Conservation (phyloP, 1,140 invertebrate genomes). For the Spodoptera frugiperda region DNA sequence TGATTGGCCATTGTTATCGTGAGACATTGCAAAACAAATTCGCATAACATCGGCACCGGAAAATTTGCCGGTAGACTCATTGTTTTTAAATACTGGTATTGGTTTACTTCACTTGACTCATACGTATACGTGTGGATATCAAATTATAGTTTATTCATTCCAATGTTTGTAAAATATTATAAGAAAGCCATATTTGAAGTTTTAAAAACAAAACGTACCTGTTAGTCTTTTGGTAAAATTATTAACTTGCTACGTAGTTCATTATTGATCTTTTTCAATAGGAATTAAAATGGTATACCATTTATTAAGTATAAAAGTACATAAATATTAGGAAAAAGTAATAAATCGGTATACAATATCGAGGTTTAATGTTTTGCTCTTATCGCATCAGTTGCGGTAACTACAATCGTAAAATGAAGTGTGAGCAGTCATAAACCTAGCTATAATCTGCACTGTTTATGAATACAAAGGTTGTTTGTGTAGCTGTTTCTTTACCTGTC, state of each 20-base stretch:
- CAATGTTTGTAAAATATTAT: no score
- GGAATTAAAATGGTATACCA: no score
- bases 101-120: background rate
- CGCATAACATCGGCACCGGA: background rate
- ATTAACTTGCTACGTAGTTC: no score
- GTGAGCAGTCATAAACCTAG: conserved; percentile 21
- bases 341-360: background rate
- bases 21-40: no score
- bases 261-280: no score
- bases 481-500: background rate
- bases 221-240: no score
- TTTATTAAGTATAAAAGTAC: no score
- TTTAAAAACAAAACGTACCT: no score
- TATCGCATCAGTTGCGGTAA: conserved; percentile 25
- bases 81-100: conserved; percentile 12
- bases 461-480: conserved; percentile 18
- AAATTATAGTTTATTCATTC: no score
- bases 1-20: no score
- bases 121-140: no score
- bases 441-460: conserved; percentile 22
- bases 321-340: background rate
- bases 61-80: background rate
- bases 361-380: background rate
- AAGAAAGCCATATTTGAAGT: no score
- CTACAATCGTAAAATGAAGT: conserved; percentile 27